Evolutionary conservation across 2,797 vertebrate species (phyloP).

Genomic region (Hydrolagus colliei): DNA sequence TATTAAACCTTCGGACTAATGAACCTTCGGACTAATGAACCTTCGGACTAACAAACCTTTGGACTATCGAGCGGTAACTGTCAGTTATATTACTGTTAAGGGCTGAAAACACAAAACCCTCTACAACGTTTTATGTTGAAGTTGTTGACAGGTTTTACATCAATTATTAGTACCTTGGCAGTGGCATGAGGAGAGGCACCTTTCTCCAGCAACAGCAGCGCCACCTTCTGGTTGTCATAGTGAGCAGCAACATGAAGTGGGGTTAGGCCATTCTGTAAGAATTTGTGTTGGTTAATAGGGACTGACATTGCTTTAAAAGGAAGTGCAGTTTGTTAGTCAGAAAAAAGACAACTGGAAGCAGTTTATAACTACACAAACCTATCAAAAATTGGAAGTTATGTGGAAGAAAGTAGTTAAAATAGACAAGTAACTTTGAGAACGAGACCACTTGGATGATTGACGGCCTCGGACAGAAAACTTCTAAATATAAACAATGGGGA

Average conservation of each 20-base stretch:
- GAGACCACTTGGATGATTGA: neutral
- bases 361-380: neutral
- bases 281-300: constrained; percentile 19
- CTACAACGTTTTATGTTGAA: neutral
- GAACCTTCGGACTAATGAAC: too few species aligned
- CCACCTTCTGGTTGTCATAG: constrained; percentile 98
- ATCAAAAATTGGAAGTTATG: neutral
- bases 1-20: too few species aligned
- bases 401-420: neutral
- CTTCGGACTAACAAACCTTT: too few species aligned
- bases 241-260: constrained; percentile 94
- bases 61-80: neutral
- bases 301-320: neutral
- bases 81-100: neutral
- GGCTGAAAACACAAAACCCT: neutral
- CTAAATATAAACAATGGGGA: neutral
- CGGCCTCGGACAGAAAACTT: neutral
- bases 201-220: constrained; percentile 90
- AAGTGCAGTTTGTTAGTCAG: neutral
- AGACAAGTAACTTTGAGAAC: neutral
- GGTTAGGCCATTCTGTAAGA: constrained; percentile 88
- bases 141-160: neutral
- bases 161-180: constrained; percentile 71
- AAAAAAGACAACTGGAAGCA: neutral
- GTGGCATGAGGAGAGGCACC: constrained; percentile 81